Percentiles rank a stretch among this genome's conserved stretches.
Evolutionary conservation across 2,797 vertebrate genomes (phyloP).

Genomic region (Thripadectes ignobilis): DNA sequence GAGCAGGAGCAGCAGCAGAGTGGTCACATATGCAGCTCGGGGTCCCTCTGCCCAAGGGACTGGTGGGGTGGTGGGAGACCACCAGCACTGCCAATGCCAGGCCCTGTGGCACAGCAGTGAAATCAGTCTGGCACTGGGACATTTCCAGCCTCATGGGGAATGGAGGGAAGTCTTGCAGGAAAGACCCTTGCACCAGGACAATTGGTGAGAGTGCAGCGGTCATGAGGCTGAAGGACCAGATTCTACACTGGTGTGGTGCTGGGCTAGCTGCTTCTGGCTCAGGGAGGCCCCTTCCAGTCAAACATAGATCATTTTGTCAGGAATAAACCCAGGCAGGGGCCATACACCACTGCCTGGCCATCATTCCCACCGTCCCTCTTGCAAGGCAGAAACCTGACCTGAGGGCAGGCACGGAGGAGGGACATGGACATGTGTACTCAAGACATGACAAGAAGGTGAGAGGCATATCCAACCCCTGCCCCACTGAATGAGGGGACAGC

Average conservation of each 20-base stretch:
- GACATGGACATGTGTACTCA: constrained; percentile 75
- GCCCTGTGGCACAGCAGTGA: rapidly evolving
- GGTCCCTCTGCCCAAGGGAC: rapidly evolving
- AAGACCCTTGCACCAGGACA: rapidly evolving
- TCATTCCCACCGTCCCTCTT: no score
- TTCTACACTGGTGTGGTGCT: not conserved
- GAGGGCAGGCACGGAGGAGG: constrained; percentile 78
- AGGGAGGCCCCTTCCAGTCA: not conserved
- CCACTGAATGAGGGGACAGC: rapidly evolving
- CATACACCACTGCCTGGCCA: not conserved
- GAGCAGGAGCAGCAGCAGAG: not conserved
- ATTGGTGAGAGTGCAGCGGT: rapidly evolving
- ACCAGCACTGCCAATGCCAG: not conserved
- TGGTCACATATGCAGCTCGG: not conserved
- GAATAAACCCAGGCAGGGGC: not conserved
- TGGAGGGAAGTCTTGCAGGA: not conserved
- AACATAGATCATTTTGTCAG: not conserved
- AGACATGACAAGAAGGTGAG: constrained; percentile 80
- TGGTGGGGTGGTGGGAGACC: rapidly evolving
- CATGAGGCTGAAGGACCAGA: rapidly evolving
- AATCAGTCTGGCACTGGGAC: no score
- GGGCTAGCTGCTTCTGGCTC: not conserved
- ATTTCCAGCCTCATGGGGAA: not conserved
- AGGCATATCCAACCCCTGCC: not conserved
- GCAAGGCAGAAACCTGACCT: constrained; percentile 67